Evolutionary conservation across 2,797 vertebrate species (phyloP).

Genomic region (Pipistrellus nathusii): DNA sequence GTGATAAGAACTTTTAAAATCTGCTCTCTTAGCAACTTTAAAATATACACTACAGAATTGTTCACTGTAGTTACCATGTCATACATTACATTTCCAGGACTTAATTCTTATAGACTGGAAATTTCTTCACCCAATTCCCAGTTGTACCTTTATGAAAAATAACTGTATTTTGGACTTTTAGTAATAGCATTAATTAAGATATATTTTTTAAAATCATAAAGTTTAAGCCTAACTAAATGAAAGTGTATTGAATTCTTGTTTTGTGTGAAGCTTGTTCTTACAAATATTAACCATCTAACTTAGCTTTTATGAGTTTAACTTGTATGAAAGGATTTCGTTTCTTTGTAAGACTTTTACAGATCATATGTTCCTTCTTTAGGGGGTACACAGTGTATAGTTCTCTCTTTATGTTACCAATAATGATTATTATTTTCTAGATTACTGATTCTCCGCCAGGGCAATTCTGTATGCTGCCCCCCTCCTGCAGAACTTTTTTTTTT

Average conservation of each 20-base stretch:
- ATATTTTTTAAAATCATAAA: neutral
- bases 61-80: neutral
- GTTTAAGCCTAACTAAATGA: constrained; percentile 6
- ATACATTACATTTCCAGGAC: neutral
- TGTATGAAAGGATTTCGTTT: neutral
- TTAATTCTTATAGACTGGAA: neutral
- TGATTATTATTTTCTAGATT: neutral
- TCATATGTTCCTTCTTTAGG: neutral
- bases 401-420: neutral
- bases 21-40: neutral
- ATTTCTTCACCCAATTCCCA: neutral
- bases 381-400: neutral
- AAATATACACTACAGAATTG: neutral
- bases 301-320: neutral
- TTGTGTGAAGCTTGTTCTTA: neutral
- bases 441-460: neutral
- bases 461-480: neutral
- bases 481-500: neutral
- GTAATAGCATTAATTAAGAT: neutral
- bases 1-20: neutral
- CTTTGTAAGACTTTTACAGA: neutral
- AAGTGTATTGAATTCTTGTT: neutral
- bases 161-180: constrained; percentile 6
- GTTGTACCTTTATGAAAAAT: neutral
- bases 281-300: neutral